Base-by-base conservation (phyloP, 2,113 vertebrate genomes). In the Notiomystis cincta region DNA sequence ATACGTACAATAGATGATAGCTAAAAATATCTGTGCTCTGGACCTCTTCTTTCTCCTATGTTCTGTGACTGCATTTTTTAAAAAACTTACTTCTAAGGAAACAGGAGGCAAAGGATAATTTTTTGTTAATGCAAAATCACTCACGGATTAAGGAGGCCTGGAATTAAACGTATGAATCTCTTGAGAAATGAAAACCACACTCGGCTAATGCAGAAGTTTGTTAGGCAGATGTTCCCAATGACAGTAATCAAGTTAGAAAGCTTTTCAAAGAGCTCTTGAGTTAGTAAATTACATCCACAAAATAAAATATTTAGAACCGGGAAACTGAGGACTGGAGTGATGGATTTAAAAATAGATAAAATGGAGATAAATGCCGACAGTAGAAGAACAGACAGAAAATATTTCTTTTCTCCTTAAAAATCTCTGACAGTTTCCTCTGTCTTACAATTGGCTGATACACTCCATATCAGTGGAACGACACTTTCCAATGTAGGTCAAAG, bases 291-390 rank as follows among this genome's bases (percentile, higher is more conserved):
- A 80, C 58, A 82, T 73, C 82, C 71, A 79, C 54, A 73, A 79
- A 85, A 94, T 92, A 76, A 95, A 97, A 96, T 85, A 94, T 88
- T 95, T 91, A 90, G 62, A 82, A 73, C 30, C 47, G 38, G n/a
- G 27, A 66, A 88, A 91, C 35, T 16, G 13, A 93, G 66, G 82
- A 71, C 24, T 54, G 15, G 15, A 27, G 9, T 58, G 24, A 70
- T 27, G 51, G 27, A 56, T 82, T 66, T 80, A 73, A 93, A 95
- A 95, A 89, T 79, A 79, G 50, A 42, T 60, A 78, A 28, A 81
- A 53, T 23, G 35, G 15, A 85, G n/a, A 77, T 30, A 40, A 82
- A 76, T 37, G 23, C 16, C 2, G 4, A 82, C 23, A 62, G 24
- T 50, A 35, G 72, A 91, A 82, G 13, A 79, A 50, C 18, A 82